Conservation (phyloP, 2,888 invertebrate species). For the Tolmerus cingulatus region DNA sequence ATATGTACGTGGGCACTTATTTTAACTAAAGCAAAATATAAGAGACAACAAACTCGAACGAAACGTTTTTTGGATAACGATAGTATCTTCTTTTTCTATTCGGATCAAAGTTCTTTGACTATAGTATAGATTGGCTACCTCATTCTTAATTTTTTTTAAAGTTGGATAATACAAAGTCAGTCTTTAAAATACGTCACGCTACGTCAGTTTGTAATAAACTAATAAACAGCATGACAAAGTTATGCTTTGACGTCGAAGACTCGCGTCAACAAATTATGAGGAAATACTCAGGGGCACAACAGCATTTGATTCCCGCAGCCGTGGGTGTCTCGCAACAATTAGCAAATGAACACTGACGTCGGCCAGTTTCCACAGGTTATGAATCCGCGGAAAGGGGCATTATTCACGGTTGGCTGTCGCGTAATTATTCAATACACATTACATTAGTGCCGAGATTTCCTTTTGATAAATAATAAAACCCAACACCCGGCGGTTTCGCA, state of each 20-base stretch:
- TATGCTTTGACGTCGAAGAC: too few relatives aligned
- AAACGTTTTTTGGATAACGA: too few relatives aligned
- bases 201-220: background rate
- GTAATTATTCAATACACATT: background rate
- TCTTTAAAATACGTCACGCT: too few relatives aligned
- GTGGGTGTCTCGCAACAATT: background rate
- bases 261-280: background rate
- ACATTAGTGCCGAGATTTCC: background rate
- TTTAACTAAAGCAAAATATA: too few relatives aligned
- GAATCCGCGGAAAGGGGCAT: slow-evolving; percentile 17
- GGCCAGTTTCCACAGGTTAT: background rate
- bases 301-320: background rate
- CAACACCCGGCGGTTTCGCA: background rate
- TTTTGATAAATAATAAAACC: slow-evolving; percentile 26
- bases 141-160: too few relatives aligned
- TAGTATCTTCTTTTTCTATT: too few relatives aligned
- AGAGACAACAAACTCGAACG: too few relatives aligned
- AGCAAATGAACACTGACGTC: background rate
- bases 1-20: too few relatives aligned
- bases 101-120: too few relatives aligned
- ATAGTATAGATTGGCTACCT: too few relatives aligned
- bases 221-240: background rate
- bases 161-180: too few relatives aligned
- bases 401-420: background rate
- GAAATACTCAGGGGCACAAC: background rate